phyloP scores from a whole-genome alignment of 2,888 invertebrate genomes.

The Stenichneumon culpator region DNA sequence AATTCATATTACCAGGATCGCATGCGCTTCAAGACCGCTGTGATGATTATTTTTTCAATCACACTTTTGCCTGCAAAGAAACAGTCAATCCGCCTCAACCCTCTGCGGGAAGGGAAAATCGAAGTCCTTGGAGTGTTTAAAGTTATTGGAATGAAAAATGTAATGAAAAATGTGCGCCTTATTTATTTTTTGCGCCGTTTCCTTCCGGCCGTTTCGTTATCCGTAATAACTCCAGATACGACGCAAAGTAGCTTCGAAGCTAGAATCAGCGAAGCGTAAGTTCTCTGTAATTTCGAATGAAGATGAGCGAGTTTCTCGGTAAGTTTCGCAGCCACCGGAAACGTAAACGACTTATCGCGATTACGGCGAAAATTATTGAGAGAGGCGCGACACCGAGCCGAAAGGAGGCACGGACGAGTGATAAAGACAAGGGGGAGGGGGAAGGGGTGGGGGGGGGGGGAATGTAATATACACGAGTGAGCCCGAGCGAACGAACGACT shows the following conservation, averaged over 20 bases:
- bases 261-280: conserved; percentile 22
- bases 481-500: conserved; percentile 3
- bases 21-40: too few relatives aligned
- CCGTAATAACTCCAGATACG: conserved; percentile 19
- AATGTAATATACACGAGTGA: conserved; percentile 30
- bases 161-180: not conserved
- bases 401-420: conserved; percentile 36
- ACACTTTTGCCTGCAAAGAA: too few relatives aligned
- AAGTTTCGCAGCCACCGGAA: conserved; percentile 61
- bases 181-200: not conserved
- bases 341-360: conserved; percentile 70
- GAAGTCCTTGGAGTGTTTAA: too few relatives aligned
- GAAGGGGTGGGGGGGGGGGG: not conserved
- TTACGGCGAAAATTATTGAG: conserved; percentile 70
- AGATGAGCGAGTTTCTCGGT: conserved; percentile 50
- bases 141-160: too few relatives aligned
- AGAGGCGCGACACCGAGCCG: conserved; percentile 60
- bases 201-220: conserved; percentile 58
- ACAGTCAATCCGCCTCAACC: too few relatives aligned
- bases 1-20: too few relatives aligned
- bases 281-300: conserved; percentile 12
- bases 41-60: too few relatives aligned
- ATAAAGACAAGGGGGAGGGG: conserved; percentile 12
- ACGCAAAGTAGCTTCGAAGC: not conserved
- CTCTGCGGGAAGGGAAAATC: too few relatives aligned